Base-by-base conservation (phyloP, 2,888 invertebrate genomes). In the Andrena hattorfiana region DNA sequence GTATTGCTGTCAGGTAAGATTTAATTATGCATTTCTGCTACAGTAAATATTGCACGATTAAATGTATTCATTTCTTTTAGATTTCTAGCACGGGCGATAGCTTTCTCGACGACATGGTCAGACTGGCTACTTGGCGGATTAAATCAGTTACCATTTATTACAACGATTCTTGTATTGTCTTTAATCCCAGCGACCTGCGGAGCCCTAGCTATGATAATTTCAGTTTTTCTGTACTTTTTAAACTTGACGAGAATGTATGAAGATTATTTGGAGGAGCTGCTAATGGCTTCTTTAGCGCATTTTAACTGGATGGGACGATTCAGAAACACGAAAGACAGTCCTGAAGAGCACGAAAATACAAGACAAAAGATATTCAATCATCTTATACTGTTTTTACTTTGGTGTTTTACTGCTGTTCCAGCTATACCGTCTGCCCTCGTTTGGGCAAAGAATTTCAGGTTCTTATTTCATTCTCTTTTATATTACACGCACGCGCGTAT, bases 361-460 rank as follows among this genome's bases (percentile, higher is more conserved):
- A 85, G 90, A 69, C 84, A 92, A 71, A 90, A 91, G 87, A 95
- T 97, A 87, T 95, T 97, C 91, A 97, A 97, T 92, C 97, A 97
- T 91, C 95, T 97, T 90, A 95, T 96, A 79, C 92, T 97, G 89
- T 96, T 97, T 89, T 94, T 97, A 70, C 91, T 97, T 87, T 96
- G 97, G 95, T 91, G 96, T 71, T 92, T 96, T 20, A 95, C 96
- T 42, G 95, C 97, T 0, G 84, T 96, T n/a, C 94, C 97, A 54
- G 97, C 97, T 93, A 87, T 97, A 13, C 97, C 98, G 0, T 95
- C 96, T 59, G 95, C 97, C 20, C 92, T 98, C 59, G 97, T 97
- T 5, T 98, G 98, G 98, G 97, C 97, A 0, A 96, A 96, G 91
- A 97, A 97, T 94, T 97, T 96, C 89, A 96, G 96, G 97, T 97